Base-by-base conservation (phyloP, 2,797 vertebrate species). In the Oryzias dopingdopingensis region DNA sequence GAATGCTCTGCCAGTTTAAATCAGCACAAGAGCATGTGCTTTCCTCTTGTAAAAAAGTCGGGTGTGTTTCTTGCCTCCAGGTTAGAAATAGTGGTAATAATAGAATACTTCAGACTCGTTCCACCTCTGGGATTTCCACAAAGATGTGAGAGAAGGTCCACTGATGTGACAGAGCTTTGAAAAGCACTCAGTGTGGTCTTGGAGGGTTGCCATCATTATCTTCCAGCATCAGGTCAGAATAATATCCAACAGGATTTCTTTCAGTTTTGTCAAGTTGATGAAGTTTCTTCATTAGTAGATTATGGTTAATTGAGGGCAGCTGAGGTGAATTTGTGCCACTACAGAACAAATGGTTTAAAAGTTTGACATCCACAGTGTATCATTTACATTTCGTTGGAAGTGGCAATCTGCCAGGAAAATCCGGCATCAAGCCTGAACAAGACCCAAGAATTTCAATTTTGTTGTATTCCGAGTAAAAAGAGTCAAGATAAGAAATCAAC, bases 61-160 rank as follows among this genome's bases (percentile, higher is more conserved):
- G 86, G 79, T 63, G 79, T 77, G 80, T 83, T 73, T 74, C 67
- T 77, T 49, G 77, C 86, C 80, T 56, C 24, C 17, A 76, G 86
- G 62, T 53, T 43, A 47, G 69, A 66, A 77, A 66, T 74, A 66
- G 72, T 77, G 46, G 60, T 78, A 74, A 74, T 78, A 77, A 84
- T 73, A 77, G 72, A 81, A 86, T 51, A 62, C 56, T 50, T 59
- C 73, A 52, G 57, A 68, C 67, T 74, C 18, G 24, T 80, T 65
- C 77, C 72, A 82, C 69, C 72, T 80, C 79, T 80, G 84, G 87
- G 87, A 86, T 89, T 88, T 88, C 86, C 85, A 84, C 62, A 45
- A 67, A 52, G 67, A 81, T 72, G 62, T 59, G 65, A 80, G 59
- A 62, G 60, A 86, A 66, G 60, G 54, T 67, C 70, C 55, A 60